Base-by-base conservation (phyloP, 2,113 vertebrate species). In the Kryptolebias marmoratus region DNA sequence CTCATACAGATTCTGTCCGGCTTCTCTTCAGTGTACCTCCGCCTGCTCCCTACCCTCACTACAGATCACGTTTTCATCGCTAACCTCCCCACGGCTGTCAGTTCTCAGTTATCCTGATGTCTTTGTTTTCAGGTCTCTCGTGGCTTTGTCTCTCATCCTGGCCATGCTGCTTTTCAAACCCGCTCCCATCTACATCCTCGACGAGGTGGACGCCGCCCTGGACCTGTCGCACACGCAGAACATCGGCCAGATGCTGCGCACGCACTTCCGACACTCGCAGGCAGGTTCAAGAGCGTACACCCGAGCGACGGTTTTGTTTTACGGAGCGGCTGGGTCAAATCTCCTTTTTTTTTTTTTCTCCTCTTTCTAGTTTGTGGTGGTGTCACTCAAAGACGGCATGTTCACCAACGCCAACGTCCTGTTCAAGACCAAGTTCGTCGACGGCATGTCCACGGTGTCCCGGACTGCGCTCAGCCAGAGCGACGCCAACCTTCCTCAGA, bases 321-420 rank as follows among this genome's bases (percentile, higher is more conserved):
- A 1, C 11, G 1, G 6, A n/a, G 16, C 4, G 0, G 48, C 49
- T 0, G 36, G 14, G 63, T 57, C n/a, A 16, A 0, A 22, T 4
- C 11, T 39, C 31, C 47, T 13, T 32, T 7, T 42, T 70, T 13
- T 68, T 22, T 22, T 22, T 22, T 22, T 22, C 22, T 22, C 22
- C 22, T 22, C 22, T 22, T 22, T 22, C 18, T 62, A 99, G 98
- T 99, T 99, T 65, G 93, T 99, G 80, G 96, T 99, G 36, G 98
- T 99, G 60, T 99, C 98, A 5, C 89, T 99, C 54, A 99, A 99
- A 87, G 97, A 99, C n/a, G 98, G 98, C 64, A 99, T 99, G 97
- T 99, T 99, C 90, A 96, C 92, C 91, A 99, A 98, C 0, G 98
- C 98, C 68, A 99, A 98, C 1, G 95, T 99, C 67, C 95, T 99